phyloP scores from a whole-genome alignment of 2,888 invertebrate genomes.

The Lamellibrachia satsuma region DNA sequence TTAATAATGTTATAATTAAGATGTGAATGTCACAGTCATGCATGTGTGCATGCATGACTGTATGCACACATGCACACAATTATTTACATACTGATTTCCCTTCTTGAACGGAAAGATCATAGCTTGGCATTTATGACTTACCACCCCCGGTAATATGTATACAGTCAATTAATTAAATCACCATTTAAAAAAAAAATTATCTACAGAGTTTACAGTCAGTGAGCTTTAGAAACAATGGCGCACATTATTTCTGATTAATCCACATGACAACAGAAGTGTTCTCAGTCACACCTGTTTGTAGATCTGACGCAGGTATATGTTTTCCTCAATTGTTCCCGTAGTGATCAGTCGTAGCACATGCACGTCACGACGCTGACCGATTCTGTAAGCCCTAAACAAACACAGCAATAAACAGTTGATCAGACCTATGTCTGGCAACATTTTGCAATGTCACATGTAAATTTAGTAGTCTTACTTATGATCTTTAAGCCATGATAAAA shows the following conservation, averaged over 20 bases:
- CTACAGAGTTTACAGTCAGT: too few species aligned
- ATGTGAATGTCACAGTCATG: neutral
- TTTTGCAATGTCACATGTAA: neutral
- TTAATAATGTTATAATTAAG: neutral
- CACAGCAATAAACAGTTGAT: neutral
- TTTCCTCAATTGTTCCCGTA: conserved; percentile 64
- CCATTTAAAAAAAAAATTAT: too few species aligned
- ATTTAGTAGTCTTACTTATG: neutral
- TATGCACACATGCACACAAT: too few species aligned
- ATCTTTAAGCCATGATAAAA: neutral
- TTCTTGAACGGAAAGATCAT: too few species aligned
- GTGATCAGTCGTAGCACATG: conserved; percentile 59
- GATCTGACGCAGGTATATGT: conserved; percentile 63
- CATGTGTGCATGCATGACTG: neutral
- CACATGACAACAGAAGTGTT: neutral
- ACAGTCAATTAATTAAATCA: too few species aligned
- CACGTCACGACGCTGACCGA: conserved; percentile 63
- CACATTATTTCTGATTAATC: neutral
- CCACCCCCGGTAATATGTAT: too few species aligned
- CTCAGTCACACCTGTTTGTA: conserved; percentile 55
- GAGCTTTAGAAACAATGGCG: too few species aligned
- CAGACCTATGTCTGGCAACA: neutral
- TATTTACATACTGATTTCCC: too few species aligned
- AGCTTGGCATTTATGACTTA: too few species aligned
- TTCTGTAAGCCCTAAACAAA: conserved; percentile 58